phyloP scores from a whole-genome alignment of 2,113 vertebrate species.

The Mesoclemmys tuberculata region DNA sequence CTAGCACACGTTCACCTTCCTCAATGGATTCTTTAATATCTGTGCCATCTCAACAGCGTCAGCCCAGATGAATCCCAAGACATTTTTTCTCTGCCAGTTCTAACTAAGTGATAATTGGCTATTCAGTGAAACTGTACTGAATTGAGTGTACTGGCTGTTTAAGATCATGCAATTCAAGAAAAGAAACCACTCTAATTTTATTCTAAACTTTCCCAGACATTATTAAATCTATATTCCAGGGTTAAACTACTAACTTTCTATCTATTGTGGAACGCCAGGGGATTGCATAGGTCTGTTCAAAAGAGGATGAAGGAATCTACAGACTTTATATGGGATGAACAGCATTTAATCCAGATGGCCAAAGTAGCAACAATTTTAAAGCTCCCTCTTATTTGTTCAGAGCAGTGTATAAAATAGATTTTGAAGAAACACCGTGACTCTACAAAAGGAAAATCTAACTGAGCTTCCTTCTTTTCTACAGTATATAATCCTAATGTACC shows the following conservation, averaged over 20 bases:
- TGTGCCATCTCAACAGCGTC: not conserved
- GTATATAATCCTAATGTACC: not conserved
- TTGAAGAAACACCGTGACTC: not conserved
- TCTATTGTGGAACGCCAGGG: fast-evolving
- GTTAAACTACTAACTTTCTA: not conserved
- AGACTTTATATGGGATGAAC: not conserved
- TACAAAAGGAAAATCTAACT: not conserved
- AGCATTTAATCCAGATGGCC: not conserved
- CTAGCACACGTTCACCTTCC: not conserved
- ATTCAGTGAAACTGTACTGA: not conserved
- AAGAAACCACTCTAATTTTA: not conserved
- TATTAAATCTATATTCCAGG: not conserved
- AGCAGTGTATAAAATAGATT: not conserved
- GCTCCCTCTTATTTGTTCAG: not conserved
- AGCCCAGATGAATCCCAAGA: not conserved
- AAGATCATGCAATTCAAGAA: not conserved
- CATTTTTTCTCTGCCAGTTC: not conserved
- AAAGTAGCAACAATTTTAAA: not conserved
- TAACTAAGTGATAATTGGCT: not conserved
- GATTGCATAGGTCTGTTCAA: not conserved
- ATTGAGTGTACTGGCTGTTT: not conserved
- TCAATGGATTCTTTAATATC: not conserved
- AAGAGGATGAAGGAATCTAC: not conserved
- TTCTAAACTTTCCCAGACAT: not conserved
- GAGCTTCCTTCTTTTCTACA: too few species aligned